Evolutionary conservation across 2,888 invertebrate genomes (phyloP), one percentile per base, ranked within the genome.

Genomic region (Steinernema scapterisci): DNA sequence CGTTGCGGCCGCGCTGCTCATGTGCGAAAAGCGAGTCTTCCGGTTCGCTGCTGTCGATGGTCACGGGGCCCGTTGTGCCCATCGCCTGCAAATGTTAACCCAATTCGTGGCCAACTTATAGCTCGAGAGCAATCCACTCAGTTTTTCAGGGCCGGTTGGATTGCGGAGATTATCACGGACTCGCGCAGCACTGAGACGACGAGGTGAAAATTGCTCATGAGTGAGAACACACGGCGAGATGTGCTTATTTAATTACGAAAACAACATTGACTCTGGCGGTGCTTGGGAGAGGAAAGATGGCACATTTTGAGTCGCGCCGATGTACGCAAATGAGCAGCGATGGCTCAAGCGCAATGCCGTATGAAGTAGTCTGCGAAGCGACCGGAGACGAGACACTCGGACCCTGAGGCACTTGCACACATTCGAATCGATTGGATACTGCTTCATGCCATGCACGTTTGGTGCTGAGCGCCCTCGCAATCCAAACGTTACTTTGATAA

Each of bases 1-100:
- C 76, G 19, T 46, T 72, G 11, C 25, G 51, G 31, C 74, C 77
- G 16, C 75, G 75, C 70, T 81, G 79, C 52, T 84, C 82, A 44
- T 83, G 81, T 16, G 85, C 78, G 73, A 84, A 86, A 54, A 86
- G 79, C 72, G 85, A 86, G 75, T 86, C 86, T 43, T 80, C 79
- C 27, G 84, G 84, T 71, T 84, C 85, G 63, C 31, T 63, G 63
- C 63, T 63, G 63, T 63, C 63, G 63, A 63, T 63, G 19, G 38
- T 27, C 5, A 63, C 63, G 2, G 63, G 63, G 25, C 63, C 63
- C 38, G 63, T 63, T n/a, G 63, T 27, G 19, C 63, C 27, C 63
- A 63, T 63, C 25, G 27, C 31, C 38, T 31, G 11, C 63, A 11
- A n/a, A 31, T 3, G 48, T 48, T 48, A 38, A 38, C 38, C 9